Conservation (phyloP, 2,888 invertebrate species). For the Trissolcus japonicus region DNA sequence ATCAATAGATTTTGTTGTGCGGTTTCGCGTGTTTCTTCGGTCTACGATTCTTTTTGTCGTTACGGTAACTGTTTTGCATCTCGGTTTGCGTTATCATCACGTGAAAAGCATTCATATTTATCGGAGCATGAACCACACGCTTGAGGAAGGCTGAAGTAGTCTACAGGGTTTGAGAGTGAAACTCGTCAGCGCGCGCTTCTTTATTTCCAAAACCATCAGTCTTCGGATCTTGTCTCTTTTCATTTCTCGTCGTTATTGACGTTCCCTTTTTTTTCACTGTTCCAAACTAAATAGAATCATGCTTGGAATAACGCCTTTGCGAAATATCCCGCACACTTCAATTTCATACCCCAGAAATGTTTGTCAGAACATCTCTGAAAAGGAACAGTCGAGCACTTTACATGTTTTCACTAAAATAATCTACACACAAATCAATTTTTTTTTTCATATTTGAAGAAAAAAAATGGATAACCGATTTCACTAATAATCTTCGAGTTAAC, state of each 20-base stretch:
- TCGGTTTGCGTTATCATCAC: conserved; percentile 41
- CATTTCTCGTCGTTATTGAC: conserved; percentile 47
- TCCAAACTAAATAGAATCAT: conserved; percentile 44
- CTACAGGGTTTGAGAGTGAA: conserved; percentile 31
- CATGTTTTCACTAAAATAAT: neutral
- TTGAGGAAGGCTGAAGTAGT: conserved; percentile 38
- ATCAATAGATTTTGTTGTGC: conserved; percentile 28
- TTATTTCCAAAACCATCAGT: conserved; percentile 44
- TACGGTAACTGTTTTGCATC: conserved; percentile 33
- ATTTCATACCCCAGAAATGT: conserved; percentile 31
- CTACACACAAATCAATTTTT: neutral
- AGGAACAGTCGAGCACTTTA: conserved; percentile 6
- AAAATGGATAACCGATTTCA: too few relatives aligned
- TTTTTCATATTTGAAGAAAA: neutral
- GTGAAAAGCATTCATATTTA: conserved; percentile 47
- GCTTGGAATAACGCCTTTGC: conserved; percentile 37
- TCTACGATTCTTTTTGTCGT: conserved; percentile 29
- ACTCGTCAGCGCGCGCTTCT: conserved; percentile 42
- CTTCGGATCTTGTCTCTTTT: conserved; percentile 42
- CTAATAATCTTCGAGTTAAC: too few relatives aligned
- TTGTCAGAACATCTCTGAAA: conserved; percentile 12
- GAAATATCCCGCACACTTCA: conserved; percentile 14
- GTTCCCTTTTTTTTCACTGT: conserved; percentile 22
- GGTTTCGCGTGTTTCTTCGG: conserved; percentile 23
- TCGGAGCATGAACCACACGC: conserved; percentile 45